Percentiles rank a stretch among this genome's conserved stretches.
Conservation (phyloP, 2,797 vertebrate genomes). For the Oryzias sinensis region DNA sequence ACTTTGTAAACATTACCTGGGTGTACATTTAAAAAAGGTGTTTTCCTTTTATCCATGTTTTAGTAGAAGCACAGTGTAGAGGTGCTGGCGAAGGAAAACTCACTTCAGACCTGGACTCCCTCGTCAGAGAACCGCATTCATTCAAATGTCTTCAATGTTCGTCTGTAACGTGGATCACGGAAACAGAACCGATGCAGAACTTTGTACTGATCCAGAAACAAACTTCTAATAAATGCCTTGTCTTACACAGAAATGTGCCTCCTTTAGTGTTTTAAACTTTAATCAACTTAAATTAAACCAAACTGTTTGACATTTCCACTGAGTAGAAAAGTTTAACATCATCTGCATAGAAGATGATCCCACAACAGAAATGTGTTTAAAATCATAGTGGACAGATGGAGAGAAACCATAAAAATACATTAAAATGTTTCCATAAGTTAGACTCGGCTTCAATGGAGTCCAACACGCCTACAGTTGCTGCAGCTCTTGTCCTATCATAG, state of each 20-base stretch:
- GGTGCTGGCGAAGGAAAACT: constrained; percentile 17
- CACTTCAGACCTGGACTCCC: constrained; percentile 15
- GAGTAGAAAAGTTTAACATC: too few species aligned
- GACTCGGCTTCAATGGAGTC: too few species aligned
- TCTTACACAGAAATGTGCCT: background rate
- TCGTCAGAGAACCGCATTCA: constrained; percentile 31
- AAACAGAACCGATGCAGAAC: constrained; percentile 27
- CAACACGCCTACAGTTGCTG: constrained; percentile 5
- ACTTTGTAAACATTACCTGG: constrained; percentile 10
- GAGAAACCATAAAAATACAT: too few species aligned
- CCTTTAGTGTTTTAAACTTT: too few species aligned
- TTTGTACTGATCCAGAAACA: constrained; percentile 32
- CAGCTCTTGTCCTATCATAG: constrained; percentile 37
- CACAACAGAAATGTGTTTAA: too few species aligned
- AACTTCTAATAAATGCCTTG: constrained; percentile 51
- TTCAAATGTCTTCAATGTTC: constrained; percentile 52
- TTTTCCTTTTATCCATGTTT: constrained; percentile 30
- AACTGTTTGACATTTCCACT: too few species aligned
- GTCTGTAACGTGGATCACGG: constrained; percentile 34
- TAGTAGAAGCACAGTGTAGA: constrained; percentile 33
- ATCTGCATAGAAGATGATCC: too few species aligned
- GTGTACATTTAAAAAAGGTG: constrained; percentile 6
- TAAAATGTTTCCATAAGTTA: too few species aligned
- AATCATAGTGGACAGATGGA: too few species aligned
- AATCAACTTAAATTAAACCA: too few species aligned